Conservation (phyloP, 1,140 invertebrate genomes). For the Periplaneta americana region DNA sequence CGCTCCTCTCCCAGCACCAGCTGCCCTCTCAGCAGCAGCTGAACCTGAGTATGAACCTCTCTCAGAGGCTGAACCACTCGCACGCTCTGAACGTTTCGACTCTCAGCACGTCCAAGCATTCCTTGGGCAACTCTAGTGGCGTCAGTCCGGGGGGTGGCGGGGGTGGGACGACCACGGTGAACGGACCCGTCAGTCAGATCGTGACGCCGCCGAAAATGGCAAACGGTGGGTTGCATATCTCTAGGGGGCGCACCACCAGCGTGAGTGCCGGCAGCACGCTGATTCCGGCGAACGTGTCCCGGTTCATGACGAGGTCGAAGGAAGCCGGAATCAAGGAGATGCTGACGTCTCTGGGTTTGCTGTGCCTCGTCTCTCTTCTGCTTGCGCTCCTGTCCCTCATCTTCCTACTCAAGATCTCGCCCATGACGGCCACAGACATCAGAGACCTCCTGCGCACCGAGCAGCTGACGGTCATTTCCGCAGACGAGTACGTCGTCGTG, state of each 20-base stretch:
- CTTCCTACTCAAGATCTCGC: conserved; percentile 79
- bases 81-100: conserved; percentile 64
- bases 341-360: conserved; percentile 76
- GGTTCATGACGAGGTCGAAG: conserved; percentile 41
- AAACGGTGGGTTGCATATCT: conserved; percentile 31
- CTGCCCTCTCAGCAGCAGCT: background rate
- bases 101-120: conserved; percentile 61
- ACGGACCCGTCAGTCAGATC: background rate
- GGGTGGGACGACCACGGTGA: background rate
- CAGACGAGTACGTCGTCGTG: conserved; percentile 77
- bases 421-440: conserved; percentile 46
- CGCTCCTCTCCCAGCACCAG: background rate
- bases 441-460: conserved; percentile 46
- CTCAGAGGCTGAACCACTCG: conserved; percentile 24
- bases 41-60: background rate
- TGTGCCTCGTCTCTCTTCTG: conserved; percentile 77
- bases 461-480: conserved; percentile 48
- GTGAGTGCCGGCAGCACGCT: conserved; percentile 45
- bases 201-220: conserved; percentile 23
- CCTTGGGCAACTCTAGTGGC: conserved; percentile 52
- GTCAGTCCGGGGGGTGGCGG: conserved; percentile 39
- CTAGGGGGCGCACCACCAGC: conserved; percentile 32
- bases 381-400: conserved; percentile 77
- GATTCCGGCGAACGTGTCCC: conserved; percentile 34
- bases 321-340: conserved; percentile 67